phyloP scores from a whole-genome alignment of 2,888 invertebrate species.

The Apotomis betuletana region DNA sequence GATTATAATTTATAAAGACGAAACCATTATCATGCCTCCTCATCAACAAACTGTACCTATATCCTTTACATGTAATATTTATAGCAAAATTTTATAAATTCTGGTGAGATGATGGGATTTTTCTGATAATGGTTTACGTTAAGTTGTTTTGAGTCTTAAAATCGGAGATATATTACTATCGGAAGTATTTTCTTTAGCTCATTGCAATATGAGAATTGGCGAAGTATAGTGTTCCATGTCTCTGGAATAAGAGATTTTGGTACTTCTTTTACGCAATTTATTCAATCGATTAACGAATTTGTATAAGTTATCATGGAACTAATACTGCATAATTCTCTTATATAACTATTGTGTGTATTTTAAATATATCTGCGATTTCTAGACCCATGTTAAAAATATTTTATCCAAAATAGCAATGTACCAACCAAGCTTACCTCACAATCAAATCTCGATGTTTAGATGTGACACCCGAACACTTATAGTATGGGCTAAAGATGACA shows the following conservation, averaged over 20 bases:
- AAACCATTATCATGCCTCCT: not conserved
- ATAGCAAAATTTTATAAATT: not conserved
- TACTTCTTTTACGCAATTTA: no score
- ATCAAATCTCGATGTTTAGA: conserved; percentile 36
- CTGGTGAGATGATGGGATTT: not conserved
- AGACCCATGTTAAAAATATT: not conserved
- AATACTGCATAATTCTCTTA: not conserved
- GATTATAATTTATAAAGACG: not conserved
- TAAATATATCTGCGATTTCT: not conserved
- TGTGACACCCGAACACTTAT: conserved; percentile 22
- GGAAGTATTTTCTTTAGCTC: not conserved
- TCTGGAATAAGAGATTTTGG: no score
- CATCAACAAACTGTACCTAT: no score
- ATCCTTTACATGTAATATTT: not conserved
- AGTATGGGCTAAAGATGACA: not conserved
- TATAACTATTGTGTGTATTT: not conserved
- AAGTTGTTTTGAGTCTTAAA: conserved; percentile 9
- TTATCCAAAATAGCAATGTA: conserved; percentile 7
- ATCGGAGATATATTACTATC: not conserved
- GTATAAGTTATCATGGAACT: no score
- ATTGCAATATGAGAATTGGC: no score
- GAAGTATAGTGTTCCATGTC: no score
- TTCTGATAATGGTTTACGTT: conserved; percentile 1
- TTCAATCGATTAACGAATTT: no score
- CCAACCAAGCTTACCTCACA: conserved; percentile 28